A percentile compares a stretch with the other conserved stretches of the same genome.
phyloP scores from a whole-genome alignment of 2,797 vertebrate species.

The Spondyliosoma cantharus region DNA sequence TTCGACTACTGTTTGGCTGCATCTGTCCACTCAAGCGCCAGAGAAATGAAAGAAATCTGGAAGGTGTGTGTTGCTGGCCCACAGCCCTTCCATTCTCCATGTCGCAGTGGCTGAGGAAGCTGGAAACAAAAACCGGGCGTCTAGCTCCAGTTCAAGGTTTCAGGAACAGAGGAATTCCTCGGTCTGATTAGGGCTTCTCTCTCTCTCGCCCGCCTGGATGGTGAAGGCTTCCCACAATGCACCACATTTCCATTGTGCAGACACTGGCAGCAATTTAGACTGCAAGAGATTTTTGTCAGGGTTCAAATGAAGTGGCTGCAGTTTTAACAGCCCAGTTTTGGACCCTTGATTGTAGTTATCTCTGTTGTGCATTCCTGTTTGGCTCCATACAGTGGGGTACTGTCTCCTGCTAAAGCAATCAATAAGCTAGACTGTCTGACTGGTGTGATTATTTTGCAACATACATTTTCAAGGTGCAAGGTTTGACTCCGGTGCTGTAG shows the following conservation, averaged over 20 bases:
- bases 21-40: conserved; percentile 15
- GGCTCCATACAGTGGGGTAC: conserved; percentile 5
- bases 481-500: neutral
- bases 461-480: neutral
- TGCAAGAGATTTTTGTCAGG: neutral
- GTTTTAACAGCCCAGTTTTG: conserved; percentile 27
- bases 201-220: conserved; percentile 4
- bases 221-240: neutral
- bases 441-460: neutral
- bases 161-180: conserved; percentile 64
- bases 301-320: conserved; percentile 18
- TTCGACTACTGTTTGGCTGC: conserved; percentile 45
- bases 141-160: conserved; percentile 44
- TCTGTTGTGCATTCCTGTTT: conserved; percentile 31
- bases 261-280: neutral
- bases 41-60: conserved; percentile 44
- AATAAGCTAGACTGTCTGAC: conserved; percentile 9
- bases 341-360: conserved; percentile 29
- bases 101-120: conserved; percentile 63
- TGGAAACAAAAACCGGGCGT: conserved; percentile 64
- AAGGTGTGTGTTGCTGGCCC: conserved; percentile 52
- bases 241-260: conserved; percentile 7
- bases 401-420: conserved; percentile 22
- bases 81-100: conserved; percentile 46
- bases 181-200: conserved; percentile 34